Evolutionary conservation across 2,797 vertebrate genomes (phyloP).

Genomic region (Poecile montanus): DNA sequence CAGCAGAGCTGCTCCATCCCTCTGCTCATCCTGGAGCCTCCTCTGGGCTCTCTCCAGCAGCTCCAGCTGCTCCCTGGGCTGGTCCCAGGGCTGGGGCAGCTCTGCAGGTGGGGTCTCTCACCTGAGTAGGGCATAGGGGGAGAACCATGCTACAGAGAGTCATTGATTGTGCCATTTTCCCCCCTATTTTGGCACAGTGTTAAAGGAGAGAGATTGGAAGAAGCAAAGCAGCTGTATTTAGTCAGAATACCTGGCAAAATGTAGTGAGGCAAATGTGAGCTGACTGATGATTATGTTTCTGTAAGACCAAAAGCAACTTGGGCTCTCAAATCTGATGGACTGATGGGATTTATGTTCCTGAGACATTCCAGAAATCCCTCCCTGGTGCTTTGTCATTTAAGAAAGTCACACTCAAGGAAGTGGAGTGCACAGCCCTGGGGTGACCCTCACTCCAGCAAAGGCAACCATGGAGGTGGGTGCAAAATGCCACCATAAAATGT

Average conservation of each 20-base stretch:
- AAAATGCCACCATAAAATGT: neutral
- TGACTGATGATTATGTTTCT: neutral
- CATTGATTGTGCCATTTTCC: rapidly evolving
- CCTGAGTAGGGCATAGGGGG: rapidly evolving
- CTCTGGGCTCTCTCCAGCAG: neutral
- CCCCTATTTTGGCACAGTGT: neutral
- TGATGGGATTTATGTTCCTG: neutral
- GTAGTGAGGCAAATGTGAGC: neutral
- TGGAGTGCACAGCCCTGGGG: neutral
- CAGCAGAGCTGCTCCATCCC: neutral
- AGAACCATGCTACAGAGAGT: neutral
- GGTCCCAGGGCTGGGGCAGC: neutral
- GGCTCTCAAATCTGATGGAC: neutral
- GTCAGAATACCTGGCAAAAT: neutral
- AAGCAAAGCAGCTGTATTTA: neutral
- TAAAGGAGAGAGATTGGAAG: neutral
- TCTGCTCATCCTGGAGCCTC: neutral
- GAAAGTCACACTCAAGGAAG: neutral
- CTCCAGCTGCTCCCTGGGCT: neutral
- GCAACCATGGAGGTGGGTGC: neutral
- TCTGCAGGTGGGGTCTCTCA: neutral
- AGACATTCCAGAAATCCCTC: neutral
- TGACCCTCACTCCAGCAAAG: neutral
- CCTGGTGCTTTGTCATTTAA: neutral
- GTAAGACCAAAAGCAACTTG: neutral